These are phyloP conservation scores for Drosophila eugracilis DNA, from an alignment of 1,140 invertebrate species.

Conservation along the genomic window DNA sequence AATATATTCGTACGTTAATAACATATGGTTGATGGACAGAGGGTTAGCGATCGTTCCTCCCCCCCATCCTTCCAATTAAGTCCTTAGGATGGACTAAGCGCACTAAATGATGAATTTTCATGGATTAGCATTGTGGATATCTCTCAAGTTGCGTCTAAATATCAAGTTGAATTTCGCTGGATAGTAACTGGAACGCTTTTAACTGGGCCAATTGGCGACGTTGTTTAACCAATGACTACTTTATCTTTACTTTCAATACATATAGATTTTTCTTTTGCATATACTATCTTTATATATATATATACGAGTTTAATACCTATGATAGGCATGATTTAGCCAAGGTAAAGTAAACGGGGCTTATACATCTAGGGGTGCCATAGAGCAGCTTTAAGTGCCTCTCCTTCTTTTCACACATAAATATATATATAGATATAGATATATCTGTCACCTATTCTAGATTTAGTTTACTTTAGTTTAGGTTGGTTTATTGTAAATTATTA, in stretches of 20 bases:
- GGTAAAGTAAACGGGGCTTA: conserved; percentile 10
- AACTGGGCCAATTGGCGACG: conserved; percentile 45
- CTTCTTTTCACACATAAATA: conserved; percentile 23
- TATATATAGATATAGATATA: conserved; percentile 29
- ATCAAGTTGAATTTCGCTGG: conserved; percentile 12
- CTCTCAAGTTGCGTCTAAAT: conserved; percentile 18
- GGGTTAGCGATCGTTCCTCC: background rate
- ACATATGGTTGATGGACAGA: conserved; percentile 38
- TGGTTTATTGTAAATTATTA: conserved; percentile 58
- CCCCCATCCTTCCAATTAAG: background rate
- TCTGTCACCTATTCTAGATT: conserved; percentile 48
- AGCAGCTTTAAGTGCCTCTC: conserved; percentile 4
- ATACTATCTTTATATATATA: conserved; percentile 20
- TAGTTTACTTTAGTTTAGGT: conserved; percentile 28
- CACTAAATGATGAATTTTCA: conserved; percentile 45
- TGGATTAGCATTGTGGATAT: conserved; percentile 20
- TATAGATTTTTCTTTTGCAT: conserved; percentile 31
- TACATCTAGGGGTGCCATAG: conserved; percentile 12
- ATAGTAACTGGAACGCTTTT: conserved; percentile 63
- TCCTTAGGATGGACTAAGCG: conserved; percentile 37
- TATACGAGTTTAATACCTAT: conserved; percentile 10
- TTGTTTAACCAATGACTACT: conserved; percentile 41
- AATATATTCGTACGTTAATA: conserved; percentile 37
- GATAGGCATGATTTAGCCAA: background rate
- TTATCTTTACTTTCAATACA: conserved; percentile 3